Evolutionary conservation across 2,888 invertebrate species (phyloP), one percentile per base, ranked within the genome.

Genomic region (Hydropsyche betteni): DNA sequence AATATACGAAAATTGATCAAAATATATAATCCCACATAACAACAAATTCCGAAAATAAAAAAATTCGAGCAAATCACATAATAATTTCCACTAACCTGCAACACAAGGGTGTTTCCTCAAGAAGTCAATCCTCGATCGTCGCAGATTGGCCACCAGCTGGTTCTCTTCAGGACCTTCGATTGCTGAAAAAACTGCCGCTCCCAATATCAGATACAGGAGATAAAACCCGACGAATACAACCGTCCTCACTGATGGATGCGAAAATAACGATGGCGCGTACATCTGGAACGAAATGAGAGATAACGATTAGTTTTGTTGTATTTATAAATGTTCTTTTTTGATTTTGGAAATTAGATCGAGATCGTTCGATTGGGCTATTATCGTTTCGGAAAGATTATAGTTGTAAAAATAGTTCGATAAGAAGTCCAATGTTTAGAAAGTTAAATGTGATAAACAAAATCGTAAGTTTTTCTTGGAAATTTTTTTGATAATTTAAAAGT

Each of bases 131-230:
- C 93, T 88, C 77, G 89, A 83, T 51, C 85, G 83, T 73, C 87
- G 85, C 61, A 94, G 84, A 64, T 86, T 86, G 70, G 87, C 85
- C 51, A 90, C 88, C 75, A 89, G 86, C 71, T 88, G 85, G 58
- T 86, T 85, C 83, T 94, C 93, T 80, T 90, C 85, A 0, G 94
- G 94, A 5, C 90, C 90, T 84, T 95, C 95, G 80, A 94, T 91
- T n/a, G 91, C 89, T 75, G 92, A 92, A 83, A 95, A 95, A 77
- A 95, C 90, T 16, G 91, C 88, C 0, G 95, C 94, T 16, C 95
- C 95, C 83, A 92, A 84, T 51, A 91, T 84, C 77, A 93, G 83
- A 83, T 91, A 92, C 52, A 90, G 81, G 34, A 89, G 79, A 81
- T 90, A 89, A 80, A 88, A 89, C 78, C 81, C 84, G 58, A 84